phyloP scores from a whole-genome alignment of 2,797 vertebrate species.

The Pelobates cultripes region DNA sequence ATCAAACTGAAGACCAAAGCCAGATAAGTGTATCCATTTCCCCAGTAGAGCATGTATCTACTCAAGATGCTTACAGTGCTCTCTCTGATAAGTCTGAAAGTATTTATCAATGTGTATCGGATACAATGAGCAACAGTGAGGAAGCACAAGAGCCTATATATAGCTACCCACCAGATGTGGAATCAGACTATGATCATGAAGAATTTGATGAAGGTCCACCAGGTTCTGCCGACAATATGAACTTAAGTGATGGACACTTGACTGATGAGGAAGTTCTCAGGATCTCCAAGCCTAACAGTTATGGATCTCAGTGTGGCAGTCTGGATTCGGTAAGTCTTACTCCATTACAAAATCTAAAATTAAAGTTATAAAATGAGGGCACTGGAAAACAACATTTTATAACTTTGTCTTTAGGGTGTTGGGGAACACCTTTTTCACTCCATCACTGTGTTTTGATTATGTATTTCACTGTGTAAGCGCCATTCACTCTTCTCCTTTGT shows the following conservation, averaged over 20 bases:
- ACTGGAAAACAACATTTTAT: too few relatives aligned
- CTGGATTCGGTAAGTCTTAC: conserved; percentile 83
- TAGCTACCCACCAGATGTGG: conserved; percentile 72
- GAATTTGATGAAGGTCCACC: conserved; percentile 83
- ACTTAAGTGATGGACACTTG: conserved; percentile 77
- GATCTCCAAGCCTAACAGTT: conserved; percentile 82
- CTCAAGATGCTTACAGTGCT: conserved; percentile 53
- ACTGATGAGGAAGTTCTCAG: conserved; percentile 79
- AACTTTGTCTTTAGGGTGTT: too few relatives aligned
- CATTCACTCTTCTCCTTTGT: too few relatives aligned
- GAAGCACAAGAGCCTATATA: conserved; percentile 67
- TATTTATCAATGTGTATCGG: conserved; percentile 67
- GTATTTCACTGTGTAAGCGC: too few relatives aligned
- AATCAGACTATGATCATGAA: conserved; percentile 90
- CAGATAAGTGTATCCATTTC: conserved; percentile 11
- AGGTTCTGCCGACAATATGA: conserved; percentile 78
- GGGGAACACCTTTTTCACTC: too few relatives aligned
- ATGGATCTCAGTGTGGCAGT: conserved; percentile 87
- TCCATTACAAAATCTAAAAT: background rate
- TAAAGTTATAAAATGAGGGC: too few relatives aligned
- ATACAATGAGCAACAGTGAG: conserved; percentile 60
- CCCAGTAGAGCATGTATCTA: conserved; percentile 18
- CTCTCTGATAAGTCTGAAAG: conserved; percentile 61
- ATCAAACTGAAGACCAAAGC: background rate
- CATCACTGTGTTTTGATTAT: too few relatives aligned